Evolutionary conservation across 2,888 invertebrate species (phyloP).

Genomic region (Drepana falcataria): DNA sequence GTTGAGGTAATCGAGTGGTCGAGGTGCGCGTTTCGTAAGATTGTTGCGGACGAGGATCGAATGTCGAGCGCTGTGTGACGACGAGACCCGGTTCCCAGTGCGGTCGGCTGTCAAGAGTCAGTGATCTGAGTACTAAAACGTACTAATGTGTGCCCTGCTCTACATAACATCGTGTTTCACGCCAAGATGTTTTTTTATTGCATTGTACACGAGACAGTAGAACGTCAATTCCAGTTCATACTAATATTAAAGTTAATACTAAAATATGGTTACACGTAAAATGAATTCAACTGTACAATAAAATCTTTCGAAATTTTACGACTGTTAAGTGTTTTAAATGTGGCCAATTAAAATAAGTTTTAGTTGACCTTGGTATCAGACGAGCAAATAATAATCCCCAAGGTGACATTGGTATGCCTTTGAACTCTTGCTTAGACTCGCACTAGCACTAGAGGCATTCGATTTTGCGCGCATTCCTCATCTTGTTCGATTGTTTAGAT

Average conservation of each 20-base stretch:
- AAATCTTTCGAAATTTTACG: too few species aligned
- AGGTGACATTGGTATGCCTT: constrained; percentile 18
- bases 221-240: too few species aligned
- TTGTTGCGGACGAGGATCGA: constrained; percentile 17
- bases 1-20: background rate
- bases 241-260: too few species aligned
- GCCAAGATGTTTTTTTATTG: background rate
- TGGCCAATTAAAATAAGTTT: background rate
- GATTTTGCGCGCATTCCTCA: constrained; percentile 4
- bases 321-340: too few species aligned
- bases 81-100: constrained; percentile 17
- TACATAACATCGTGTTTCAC: background rate
- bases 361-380: background rate
- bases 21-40: constrained; percentile 11
- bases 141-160: background rate
- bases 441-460: constrained; percentile 4
- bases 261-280: too few species aligned
- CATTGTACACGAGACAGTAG: too few species aligned
- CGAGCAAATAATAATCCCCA: background rate
- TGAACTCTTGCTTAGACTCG: constrained; percentile 14
- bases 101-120: constrained; percentile 4
- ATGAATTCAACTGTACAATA: too few species aligned
- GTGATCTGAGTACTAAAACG: background rate
- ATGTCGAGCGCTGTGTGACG: constrained; percentile 22
- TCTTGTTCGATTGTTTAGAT: constrained; percentile 1